phyloP scores from a whole-genome alignment of 1,140 invertebrate species.

The Hesperophylax magnus region DNA sequence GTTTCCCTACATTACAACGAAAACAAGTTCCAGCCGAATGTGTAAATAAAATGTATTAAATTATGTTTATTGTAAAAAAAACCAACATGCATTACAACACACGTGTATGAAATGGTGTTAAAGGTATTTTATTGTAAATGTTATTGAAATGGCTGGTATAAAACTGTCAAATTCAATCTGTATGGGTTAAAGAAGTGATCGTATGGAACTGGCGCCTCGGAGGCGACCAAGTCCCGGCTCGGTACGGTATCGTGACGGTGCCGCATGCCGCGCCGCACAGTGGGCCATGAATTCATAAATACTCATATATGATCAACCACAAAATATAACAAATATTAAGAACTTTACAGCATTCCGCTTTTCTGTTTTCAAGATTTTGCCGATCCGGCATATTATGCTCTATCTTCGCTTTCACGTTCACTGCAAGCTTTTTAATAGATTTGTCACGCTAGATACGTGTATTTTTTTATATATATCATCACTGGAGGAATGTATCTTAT shows the following conservation, averaged over 20 bases:
- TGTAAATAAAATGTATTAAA: slow-evolving; percentile 4
- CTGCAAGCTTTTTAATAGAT: no score
- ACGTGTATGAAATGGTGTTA: slow-evolving; percentile 4
- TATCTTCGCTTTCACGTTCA: no score
- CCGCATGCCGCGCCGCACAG: neutral
- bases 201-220: neutral
- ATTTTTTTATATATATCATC: no score
- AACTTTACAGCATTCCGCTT: no score
- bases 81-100: slow-evolving; percentile 23
- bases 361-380: no score
- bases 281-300: neutral
- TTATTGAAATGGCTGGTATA: slow-evolving; percentile 25
- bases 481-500: no score
- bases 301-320: no score
- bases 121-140: slow-evolving; percentile 30
- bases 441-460: no score
- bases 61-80: slow-evolving; percentile 14
- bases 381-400: no score
- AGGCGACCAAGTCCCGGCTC: neutral
- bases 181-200: neutral
- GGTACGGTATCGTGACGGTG: neutral
- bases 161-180: slow-evolving; percentile 28
- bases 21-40: neutral
- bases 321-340: no score
- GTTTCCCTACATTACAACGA: neutral